Percentiles rank a stretch among this genome's conserved stretches.
Conservation (phyloP, 2,113 vertebrate species). For the Tachysurus vachellii region DNA sequence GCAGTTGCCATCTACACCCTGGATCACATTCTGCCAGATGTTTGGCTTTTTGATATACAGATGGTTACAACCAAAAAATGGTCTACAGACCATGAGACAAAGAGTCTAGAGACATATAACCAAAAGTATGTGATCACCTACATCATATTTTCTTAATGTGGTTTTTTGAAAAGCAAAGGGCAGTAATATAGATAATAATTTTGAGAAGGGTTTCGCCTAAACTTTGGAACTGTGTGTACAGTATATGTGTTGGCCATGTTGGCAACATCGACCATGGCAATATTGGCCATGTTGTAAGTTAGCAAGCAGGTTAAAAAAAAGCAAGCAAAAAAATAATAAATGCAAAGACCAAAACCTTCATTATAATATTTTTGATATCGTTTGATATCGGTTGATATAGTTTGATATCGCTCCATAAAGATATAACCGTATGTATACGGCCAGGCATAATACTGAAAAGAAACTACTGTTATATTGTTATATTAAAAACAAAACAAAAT, state of each 20-base stretch:
- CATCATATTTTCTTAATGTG: neutral
- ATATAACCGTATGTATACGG: neutral
- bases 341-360: neutral
- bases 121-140: neutral
- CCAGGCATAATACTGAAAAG: neutral
- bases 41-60: neutral
- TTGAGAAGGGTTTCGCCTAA: too few species aligned
- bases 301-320: neutral
- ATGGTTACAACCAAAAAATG: neutral
- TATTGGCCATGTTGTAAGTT: neutral
- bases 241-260: too few species aligned
- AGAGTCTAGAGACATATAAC: neutral
- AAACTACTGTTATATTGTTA: neutral
- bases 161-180: neutral
- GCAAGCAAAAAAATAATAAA: neutral
- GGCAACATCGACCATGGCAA: too few species aligned
- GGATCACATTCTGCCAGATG: constrained; percentile 17
- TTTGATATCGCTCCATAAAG: neutral
- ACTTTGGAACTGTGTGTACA: too few species aligned
- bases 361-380: neutral
- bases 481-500: too few species aligned
- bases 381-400: too few species aligned
- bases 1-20: constrained; percentile 9
- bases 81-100: neutral
- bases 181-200: too few species aligned